Evolutionary conservation across 1,140 invertebrate genomes (phyloP), one percentile per base, ranked within the genome.

Genomic region (Drosophila fuyamai): DNA sequence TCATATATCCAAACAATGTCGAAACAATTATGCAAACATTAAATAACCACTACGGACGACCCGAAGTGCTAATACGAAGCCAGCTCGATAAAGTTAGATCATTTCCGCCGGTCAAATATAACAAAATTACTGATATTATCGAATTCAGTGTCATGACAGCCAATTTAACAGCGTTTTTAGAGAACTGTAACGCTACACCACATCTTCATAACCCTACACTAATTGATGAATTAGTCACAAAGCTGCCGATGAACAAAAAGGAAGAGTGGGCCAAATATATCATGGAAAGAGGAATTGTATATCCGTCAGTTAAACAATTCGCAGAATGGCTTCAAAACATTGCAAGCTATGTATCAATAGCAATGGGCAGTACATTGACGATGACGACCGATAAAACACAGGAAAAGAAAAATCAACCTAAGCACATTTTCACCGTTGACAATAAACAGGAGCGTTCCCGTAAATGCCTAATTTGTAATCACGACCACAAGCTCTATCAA

Each of bases 101-200:
- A 27, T 47, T 47, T 47, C 8, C 46, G 18, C 23, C 46, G 13
- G 18, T 47, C 27, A 50, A 50, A 50, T 29, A 27, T 14, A 50
- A 32, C 27, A 50, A 50, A 32, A 29, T 27, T 4, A 32, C 6
- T 29, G 16, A 47, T 47, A 27, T 47, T 47, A 12, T 27, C 3
- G 18, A 44, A 4, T 27, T 23, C 46, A 47, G 16, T 13, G 27
- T 27, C 47, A 50, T 48, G 46, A 48, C 23, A 13, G 44, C 18
- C 44, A 47, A 23, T 50, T 50, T n/a, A 32, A 50, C 47, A 29
- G 13, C 27, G 14, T 50, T 50, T 8, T 27, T 32, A 6, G 27
- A 50, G 8, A 50, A 50, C 12, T 48, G 23, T 18, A 46, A 46
- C 36, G 36, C 36, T 38, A 10, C 7, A 12, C 36, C 40, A n/a